Conservation (phyloP, 2,888 invertebrate species). For the Thumatha senex region DNA sequence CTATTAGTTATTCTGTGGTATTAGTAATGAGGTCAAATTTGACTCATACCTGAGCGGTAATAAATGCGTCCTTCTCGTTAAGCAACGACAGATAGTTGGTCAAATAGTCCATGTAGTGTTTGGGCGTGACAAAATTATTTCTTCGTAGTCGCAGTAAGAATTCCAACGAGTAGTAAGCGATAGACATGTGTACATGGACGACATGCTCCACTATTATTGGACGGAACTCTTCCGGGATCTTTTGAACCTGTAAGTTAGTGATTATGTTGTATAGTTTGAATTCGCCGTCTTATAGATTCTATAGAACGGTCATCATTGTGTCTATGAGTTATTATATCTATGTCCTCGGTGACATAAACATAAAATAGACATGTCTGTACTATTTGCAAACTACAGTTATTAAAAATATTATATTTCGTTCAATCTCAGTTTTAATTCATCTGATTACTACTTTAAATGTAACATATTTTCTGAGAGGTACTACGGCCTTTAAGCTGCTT, state of each 20-base stretch:
- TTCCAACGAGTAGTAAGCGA: slow-evolving; percentile 87
- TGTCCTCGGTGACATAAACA: no score
- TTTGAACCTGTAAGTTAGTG: slow-evolving; percentile 74
- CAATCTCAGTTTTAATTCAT: no score
- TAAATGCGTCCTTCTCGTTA: slow-evolving; percentile 86
- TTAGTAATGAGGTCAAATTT: no score
- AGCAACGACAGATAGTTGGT: slow-evolving; percentile 90
- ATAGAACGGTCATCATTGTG: no score
- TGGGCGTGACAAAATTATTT: slow-evolving; percentile 95
- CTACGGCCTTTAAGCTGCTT: no score
- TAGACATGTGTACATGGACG: slow-evolving; percentile 92
- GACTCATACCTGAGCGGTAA: slow-evolving; percentile 73
- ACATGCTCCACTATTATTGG: slow-evolving; percentile 91
- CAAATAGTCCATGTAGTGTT: slow-evolving; percentile 95
- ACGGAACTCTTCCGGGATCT: slow-evolving; percentile 87
- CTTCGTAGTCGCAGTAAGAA: slow-evolving; percentile 89
- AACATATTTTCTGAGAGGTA: no score
- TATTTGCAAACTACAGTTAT: no score
- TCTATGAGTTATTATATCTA: no score
- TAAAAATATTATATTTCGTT: no score
- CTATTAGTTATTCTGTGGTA: no score
- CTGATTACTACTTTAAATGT: no score
- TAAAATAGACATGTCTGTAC: no score
- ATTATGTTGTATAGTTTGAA: neutral
- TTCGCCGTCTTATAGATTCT: neutral